These are phyloP conservation scores for Onychorhynchus coronatus DNA, from an alignment of 2,113 vertebrate genomes.

Conservation along the genomic window DNA sequence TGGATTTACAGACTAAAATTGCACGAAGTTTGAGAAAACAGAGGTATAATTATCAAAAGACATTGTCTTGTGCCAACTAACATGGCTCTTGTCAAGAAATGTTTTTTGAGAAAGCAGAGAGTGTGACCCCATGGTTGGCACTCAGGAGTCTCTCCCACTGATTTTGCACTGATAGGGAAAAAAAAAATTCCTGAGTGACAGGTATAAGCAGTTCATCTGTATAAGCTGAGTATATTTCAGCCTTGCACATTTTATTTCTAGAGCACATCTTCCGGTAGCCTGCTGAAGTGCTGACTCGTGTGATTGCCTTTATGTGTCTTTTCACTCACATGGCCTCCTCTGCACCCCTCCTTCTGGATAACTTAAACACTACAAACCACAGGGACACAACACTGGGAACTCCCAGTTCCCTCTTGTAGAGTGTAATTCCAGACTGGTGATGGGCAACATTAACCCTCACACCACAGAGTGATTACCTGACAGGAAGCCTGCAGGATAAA, in stretches of 20 bases:
- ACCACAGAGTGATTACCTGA: no score
- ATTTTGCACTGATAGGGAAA: not conserved
- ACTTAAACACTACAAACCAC: not conserved
- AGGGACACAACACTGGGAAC: not conserved
- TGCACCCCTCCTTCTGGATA: not conserved
- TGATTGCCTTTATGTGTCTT: not conserved
- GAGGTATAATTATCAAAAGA: not conserved
- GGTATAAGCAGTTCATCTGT: not conserved
- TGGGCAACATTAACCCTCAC: not conserved
- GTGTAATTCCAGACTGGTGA: not conserved
- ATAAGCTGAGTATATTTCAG: not conserved
- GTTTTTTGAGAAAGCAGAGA: not conserved
- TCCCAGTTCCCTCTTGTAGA: not conserved
- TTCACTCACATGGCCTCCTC: fast-evolving
- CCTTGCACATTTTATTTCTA: not conserved
- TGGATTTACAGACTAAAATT: not conserved
- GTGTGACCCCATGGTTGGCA: not conserved
- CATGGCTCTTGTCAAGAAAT: not conserved
- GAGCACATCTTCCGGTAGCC: not conserved
- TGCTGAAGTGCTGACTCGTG: not conserved
- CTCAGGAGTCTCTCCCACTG: not conserved
- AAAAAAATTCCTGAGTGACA: not conserved
- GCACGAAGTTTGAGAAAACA: not conserved
- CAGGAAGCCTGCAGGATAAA: not conserved
- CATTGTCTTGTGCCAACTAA: not conserved